Base-by-base conservation (phyloP, 2,888 invertebrate genomes). In the Notodonta dromedarius region DNA sequence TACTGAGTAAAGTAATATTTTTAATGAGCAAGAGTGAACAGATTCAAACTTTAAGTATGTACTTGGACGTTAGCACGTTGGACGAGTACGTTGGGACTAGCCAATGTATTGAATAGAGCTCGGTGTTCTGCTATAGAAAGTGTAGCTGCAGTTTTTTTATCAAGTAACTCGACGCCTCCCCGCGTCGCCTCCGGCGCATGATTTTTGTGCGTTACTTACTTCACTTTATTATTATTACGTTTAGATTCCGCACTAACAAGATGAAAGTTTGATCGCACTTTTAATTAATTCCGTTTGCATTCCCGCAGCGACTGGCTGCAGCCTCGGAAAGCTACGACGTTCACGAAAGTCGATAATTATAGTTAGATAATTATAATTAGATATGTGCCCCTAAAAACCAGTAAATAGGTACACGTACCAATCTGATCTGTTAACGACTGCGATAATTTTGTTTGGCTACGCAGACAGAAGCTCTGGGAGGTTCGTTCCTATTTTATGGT, bases 231-330 rank as follows among this genome's bases (percentile, higher is more conserved):
- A 84, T 83, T 85, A 80, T 80, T 83, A 83, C 82, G 81, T 84
- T 82, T 79, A 82, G 83, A 87, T 86, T 81, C 84, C 79, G 74
- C 83, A 76, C 81, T 89, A 90, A 90, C 90, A 84, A 91, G 90
- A 91, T 87, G 92, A 92, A 92, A 92, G 91, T 91, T 76, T 71
- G 79, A 81, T 86, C 85, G 82, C 87, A 86, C 84, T 85, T 83
- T 79, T 84, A 85, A 86, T 85, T 75, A 83, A 88, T 87, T 80
- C 85, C 79, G 72, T 69, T 65, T 67, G 77, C 84, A 87, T 88
- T 88, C 87, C 84, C 79, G 74, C 74, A 72, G 65, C 63, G 57
- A 63, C 60, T 62, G 70, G 62, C 69, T 69, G 70, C 71, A 68
- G 60, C 66, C 73, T 9, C 62, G 53, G 60, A 58, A 63, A 61